Base-by-base conservation (phyloP, 2,888 invertebrate genomes). In the Drosophila meridiana region DNA sequence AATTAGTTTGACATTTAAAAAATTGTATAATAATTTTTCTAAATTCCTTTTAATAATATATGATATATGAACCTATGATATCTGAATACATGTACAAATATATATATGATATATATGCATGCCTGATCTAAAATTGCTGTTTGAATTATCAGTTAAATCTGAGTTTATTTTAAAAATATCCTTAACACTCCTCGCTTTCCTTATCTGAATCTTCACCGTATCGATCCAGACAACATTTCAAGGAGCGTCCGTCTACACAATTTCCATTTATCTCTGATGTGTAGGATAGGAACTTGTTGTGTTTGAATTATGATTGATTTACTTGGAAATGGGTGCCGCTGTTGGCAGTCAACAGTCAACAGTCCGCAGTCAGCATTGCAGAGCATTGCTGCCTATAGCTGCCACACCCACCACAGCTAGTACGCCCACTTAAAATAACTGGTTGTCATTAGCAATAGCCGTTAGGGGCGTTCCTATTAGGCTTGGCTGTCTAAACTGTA, bases 401-500 rank as follows among this genome's bases (percentile, higher is more conserved):
- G 47, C 2, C 47, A 53, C 8, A 30, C 34, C 50, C 28, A 32
- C 26, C 34, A 32, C 34, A n/a, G 34, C 28, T n/a, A 7, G 34
- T 14, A 13, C 38, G n/a, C 34, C 59, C 43, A 5, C 40, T 32
- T 30, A 2, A 61, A 42, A 26, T 60, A 75, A 61, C 71, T 59
- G 71, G 73, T 73, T 82, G 89, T 82, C 80, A 87, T 89, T 85
- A 81, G 79, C 74, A 82, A 84, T 85, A 62, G 89, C 32, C 67
- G 64, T 70, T 72, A 66, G 74, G 76, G 67, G 71, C 67, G 67
- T 79, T 78, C 43, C 59, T 62, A 56, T 70, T 59, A 62, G 74
- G 56, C 42, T 61, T 36, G 45, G 48, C 40, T 53, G 55, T 30
- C 63, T 57, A 47, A 70, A 47, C 52, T 28, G 74, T 64, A 81